Conservation (phyloP, 2,888 invertebrate genomes). For the Mythimna impura region DNA sequence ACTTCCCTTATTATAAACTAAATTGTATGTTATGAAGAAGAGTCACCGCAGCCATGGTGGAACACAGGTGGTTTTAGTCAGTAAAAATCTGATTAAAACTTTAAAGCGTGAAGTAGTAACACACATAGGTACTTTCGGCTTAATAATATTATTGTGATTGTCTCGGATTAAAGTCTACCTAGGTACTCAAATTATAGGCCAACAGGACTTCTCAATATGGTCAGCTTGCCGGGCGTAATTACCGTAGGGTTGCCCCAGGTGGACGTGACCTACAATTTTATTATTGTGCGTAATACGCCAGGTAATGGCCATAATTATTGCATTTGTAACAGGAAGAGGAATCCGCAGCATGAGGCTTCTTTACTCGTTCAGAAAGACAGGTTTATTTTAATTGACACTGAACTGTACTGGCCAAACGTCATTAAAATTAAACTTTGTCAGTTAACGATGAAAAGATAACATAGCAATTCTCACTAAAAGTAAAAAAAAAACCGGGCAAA, state of each 20-base stretch:
- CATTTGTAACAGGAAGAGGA: background rate
- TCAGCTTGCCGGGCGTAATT: constrained; percentile 5
- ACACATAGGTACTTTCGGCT: too few relatives aligned
- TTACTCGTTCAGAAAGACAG: background rate
- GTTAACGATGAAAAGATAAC: constrained; percentile 5
- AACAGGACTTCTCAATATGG: background rate
- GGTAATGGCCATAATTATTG: background rate
- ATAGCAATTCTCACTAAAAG: too few relatives aligned
- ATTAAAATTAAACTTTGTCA: background rate
- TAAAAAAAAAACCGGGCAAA: too few relatives aligned
- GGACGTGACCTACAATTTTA: background rate
- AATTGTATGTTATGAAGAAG: too few relatives aligned
- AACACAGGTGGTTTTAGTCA: too few relatives aligned
- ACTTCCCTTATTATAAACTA: too few relatives aligned
- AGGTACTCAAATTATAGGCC: constrained; percentile 15
- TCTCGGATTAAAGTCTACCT: background rate
- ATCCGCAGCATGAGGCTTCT: background rate
- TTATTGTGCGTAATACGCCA: background rate
- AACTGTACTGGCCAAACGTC: background rate
- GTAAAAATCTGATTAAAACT: too few relatives aligned
- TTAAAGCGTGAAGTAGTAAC: too few relatives aligned
- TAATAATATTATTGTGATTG: background rate
- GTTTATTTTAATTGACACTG: background rate
- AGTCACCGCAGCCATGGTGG: too few relatives aligned
- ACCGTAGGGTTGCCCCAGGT: constrained; percentile 20